Conservation (phyloP, 1,140 invertebrate species). For the Doryteuthis pealeii region DNA sequence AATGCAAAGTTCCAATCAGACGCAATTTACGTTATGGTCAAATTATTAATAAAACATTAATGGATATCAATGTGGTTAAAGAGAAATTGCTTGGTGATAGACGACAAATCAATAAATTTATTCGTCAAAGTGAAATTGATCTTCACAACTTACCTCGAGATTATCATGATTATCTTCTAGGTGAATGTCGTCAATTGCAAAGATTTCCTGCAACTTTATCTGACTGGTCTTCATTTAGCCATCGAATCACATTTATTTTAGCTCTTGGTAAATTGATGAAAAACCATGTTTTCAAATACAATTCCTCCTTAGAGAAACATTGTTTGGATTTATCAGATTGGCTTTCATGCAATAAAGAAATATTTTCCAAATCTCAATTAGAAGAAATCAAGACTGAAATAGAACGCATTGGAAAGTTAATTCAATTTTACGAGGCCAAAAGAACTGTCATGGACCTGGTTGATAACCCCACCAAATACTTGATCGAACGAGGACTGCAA, state of each 20-base stretch:
- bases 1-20: slow-evolving; percentile 68
- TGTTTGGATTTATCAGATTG: too few relatives aligned
- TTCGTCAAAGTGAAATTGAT: not conserved
- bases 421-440: not conserved
- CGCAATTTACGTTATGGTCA: slow-evolving; percentile 67
- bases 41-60: slow-evolving; percentile 63
- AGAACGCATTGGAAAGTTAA: too few relatives aligned
- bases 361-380: not conserved
- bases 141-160: not conserved
- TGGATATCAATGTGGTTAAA: slow-evolving; percentile 67
- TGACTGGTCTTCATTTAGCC: not conserved
- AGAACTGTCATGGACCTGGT: not conserved
- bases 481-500: not conserved
- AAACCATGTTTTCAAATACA: not conserved
- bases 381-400: not conserved
- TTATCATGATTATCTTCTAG: not conserved
- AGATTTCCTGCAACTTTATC: not conserved
- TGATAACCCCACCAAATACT: not conserved
- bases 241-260: not conserved
- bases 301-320: too few relatives aligned
- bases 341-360: too few relatives aligned
- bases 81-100: slow-evolving; percentile 38
- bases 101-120: not conserved
- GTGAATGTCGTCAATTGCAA: not conserved
- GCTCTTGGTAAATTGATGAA: not conserved